Base-by-base conservation (phyloP, 1,140 invertebrate species). In the Nylanderia fulva region DNA sequence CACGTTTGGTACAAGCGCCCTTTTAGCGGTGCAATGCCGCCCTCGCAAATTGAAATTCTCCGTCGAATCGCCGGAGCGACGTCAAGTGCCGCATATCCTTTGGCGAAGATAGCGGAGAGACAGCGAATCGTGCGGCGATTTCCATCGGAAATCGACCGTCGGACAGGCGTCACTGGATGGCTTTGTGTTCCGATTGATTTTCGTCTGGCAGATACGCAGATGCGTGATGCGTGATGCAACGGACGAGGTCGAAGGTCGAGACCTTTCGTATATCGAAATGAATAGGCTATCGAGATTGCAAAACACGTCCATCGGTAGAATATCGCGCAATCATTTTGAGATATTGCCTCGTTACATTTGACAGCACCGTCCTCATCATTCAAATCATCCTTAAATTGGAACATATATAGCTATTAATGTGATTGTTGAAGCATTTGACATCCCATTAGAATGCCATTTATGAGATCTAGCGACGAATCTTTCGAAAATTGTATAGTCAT, bases 261-360 rank as follows among this genome's bases (percentile, higher is more conserved):
- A 89, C 33, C 52, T 69, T 66, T 85, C 68, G 75, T 58, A 86
- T 89, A 86, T 89, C 66, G 79, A 86, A 86, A 90, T 89, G 69
- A 89, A 89, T 90, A 75, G 79, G 36, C 1, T 71, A 84, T 86
- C 72, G 56, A 56, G 61, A 24, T 33, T 21, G n/a, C 56, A n/a
- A 89, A 85, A 69, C 80, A 69, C 15, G 63, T 61, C 42, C 54
- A 69, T 84, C 74, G 66, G 39, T 56, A 24, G 54, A 79, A 68
- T 68, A 60, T 75, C 54, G 45, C 54, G 87, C 61, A 86, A 84
- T 86, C 86, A 89, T 89, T 89, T 74, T 86, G 87, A 89, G 77
- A 88, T 83, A 89, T 89, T 72, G 85, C 48, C 42, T 69, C 56
- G 87, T 58, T 58, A 48, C 52, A 71, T 36, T n/a, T 52, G 74